These are phyloP conservation scores for Camponotus vicinus DNA, from an alignment of 1,140 invertebrate species.

Conservation along the genomic window DNA sequence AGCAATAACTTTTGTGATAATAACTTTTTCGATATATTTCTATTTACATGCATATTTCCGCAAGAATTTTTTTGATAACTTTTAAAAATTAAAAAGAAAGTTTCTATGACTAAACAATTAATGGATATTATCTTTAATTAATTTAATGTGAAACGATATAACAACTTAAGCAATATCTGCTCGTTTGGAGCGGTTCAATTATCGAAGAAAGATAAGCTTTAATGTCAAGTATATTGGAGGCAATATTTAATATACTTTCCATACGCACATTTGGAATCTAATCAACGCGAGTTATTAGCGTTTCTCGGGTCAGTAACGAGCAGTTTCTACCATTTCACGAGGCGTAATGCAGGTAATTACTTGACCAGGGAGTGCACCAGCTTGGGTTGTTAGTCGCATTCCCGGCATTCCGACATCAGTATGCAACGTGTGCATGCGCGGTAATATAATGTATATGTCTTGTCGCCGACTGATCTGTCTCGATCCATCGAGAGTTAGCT, in stretches of 20 bases:
- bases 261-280: constrained; percentile 2
- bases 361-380: constrained; percentile 37
- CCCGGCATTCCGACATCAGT: constrained; percentile 22
- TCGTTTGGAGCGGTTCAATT: neutral
- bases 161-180: neutral
- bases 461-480: constrained; percentile 28
- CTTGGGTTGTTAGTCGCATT: constrained; percentile 55
- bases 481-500: constrained; percentile 13
- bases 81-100: neutral
- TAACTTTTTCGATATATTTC: neutral
- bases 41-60: neutral
- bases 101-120: neutral
- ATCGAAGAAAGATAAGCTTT: neutral
- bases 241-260: neutral
- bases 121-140: neutral
- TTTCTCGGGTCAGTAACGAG: constrained; percentile 39
- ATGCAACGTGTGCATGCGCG: neutral
- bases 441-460: constrained; percentile 34
- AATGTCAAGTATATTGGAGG: neutral
- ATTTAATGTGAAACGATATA: neutral
- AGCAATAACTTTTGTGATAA: neutral
- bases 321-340: constrained; percentile 16
- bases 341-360: constrained; percentile 48
- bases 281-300: constrained; percentile 35
- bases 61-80: neutral